Evolutionary conservation across 2,797 vertebrate species (phyloP).

Genomic region (Bufotes viridis): DNA sequence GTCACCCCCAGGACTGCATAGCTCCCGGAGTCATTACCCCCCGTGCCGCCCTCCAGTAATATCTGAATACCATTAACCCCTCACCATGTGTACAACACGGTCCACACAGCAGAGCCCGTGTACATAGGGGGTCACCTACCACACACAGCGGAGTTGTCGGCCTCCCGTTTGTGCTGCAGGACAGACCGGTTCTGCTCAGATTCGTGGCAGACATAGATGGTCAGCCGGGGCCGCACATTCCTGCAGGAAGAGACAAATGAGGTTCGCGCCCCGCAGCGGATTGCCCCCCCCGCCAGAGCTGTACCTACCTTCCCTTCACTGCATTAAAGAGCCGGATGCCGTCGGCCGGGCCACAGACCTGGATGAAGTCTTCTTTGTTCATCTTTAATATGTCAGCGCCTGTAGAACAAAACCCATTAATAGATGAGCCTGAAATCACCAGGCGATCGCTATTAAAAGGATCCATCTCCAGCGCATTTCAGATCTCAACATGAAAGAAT

Average conservation of each 20-base stretch:
- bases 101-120: too few species aligned
- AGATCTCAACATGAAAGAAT: too few species aligned
- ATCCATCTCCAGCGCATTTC: too few species aligned
- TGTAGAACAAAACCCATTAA: slow-evolving; percentile 63
- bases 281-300: background rate
- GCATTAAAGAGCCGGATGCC: slow-evolving; percentile 94
- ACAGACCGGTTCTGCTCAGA: slow-evolving; percentile 78
- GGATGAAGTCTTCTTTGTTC: slow-evolving; percentile 91
- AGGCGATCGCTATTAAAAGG: background rate
- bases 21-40: background rate
- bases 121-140: slow-evolving; percentile 73
- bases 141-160: slow-evolving; percentile 75
- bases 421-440: background rate
- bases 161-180: slow-evolving; percentile 76
- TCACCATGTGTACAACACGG: too few species aligned
- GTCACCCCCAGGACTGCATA: background rate
- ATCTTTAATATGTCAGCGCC: slow-evolving; percentile 93
- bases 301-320: slow-evolving; percentile 90
- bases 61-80: too few species aligned
- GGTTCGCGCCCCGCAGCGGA: background rate
- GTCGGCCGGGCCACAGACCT: slow-evolving; percentile 93
- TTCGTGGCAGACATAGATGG: slow-evolving; percentile 92
- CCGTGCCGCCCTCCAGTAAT: background rate
- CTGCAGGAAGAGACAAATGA: slow-evolving; percentile 63
- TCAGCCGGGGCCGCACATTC: slow-evolving; percentile 88